phyloP scores from a whole-genome alignment of 2,888 invertebrate genomes.

The Deladenus siricidicola region DNA sequence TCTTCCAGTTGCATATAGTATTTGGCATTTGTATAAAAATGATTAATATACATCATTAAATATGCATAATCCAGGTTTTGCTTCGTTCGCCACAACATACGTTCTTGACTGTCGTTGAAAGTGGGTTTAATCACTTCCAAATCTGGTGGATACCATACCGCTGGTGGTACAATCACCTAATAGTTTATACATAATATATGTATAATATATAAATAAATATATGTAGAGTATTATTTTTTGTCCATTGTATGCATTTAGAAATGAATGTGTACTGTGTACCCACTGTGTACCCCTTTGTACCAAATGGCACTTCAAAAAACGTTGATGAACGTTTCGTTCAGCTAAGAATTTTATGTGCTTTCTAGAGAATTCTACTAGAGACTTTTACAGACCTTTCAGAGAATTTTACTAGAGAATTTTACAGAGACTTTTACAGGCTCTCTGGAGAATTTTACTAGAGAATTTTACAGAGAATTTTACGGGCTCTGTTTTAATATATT shows the following conservation, averaged over 20 bases:
- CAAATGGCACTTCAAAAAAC: not conserved
- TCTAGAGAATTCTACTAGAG: too few species aligned
- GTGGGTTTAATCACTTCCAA: slow-evolving; percentile 53
- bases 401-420: too few species aligned
- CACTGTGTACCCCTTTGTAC: not conserved
- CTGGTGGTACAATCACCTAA: slow-evolving; percentile 53
- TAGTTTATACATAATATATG: not conserved
- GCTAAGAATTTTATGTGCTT: too few species aligned
- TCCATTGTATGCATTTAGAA: too few species aligned
- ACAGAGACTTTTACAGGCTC: too few species aligned
- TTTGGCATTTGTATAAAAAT: slow-evolving; percentile 1
- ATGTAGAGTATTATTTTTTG: too few species aligned
- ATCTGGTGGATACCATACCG: slow-evolving; percentile 55
- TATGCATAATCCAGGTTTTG: slow-evolving; percentile 57
- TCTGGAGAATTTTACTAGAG: too few species aligned
- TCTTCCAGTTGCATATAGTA: slow-evolving; percentile 55
- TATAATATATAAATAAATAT: too few species aligned
- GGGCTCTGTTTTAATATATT: too few species aligned
- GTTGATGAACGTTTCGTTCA: not conserved
- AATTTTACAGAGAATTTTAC: too few species aligned
- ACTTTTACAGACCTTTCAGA: too few species aligned
- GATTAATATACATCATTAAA: slow-evolving; percentile 54
- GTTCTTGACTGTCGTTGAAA: slow-evolving; percentile 55
- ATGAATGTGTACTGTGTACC: not conserved
- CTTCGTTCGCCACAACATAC: slow-evolving; percentile 57